Evolutionary conservation across 2,113 vertebrate genomes (phyloP).

Genomic region (Malurus alboscapulatus): DNA sequence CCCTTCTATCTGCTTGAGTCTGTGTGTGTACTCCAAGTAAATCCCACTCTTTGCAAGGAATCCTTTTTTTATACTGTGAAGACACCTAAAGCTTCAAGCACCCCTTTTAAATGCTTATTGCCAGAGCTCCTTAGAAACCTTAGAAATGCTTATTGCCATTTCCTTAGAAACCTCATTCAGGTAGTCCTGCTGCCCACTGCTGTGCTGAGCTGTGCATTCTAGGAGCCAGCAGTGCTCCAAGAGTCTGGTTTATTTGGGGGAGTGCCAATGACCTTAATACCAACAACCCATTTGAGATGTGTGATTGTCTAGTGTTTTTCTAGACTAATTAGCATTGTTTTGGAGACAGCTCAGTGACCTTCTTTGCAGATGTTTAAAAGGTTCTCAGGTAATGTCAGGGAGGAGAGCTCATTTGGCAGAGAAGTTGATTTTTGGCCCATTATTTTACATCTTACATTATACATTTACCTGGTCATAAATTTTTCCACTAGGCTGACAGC

Average conservation of each 20-base stretch:
- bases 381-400: not conserved
- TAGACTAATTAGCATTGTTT: not conserved
- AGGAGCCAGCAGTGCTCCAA: not conserved
- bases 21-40: not conserved
- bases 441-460: not conserved
- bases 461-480: not conserved
- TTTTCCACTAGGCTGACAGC: not conserved
- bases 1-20: not conserved
- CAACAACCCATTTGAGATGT: not conserved
- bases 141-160: not conserved
- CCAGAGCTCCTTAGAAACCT: not conserved
- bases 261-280: not conserved
- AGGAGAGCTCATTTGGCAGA: not conserved
- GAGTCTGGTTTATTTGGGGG: not conserved
- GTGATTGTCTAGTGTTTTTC: not conserved
- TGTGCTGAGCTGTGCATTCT: not conserved
- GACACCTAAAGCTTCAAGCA: not conserved
- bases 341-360: not conserved
- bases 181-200: fast-evolving
- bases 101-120: not conserved
- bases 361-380: not conserved
- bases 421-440: not conserved
- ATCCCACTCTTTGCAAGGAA: not conserved
- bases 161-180: not conserved
- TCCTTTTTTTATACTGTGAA: not conserved